phyloP scores from a whole-genome alignment of 2,888 invertebrate genomes.

The Hybos culiciformis region DNA sequence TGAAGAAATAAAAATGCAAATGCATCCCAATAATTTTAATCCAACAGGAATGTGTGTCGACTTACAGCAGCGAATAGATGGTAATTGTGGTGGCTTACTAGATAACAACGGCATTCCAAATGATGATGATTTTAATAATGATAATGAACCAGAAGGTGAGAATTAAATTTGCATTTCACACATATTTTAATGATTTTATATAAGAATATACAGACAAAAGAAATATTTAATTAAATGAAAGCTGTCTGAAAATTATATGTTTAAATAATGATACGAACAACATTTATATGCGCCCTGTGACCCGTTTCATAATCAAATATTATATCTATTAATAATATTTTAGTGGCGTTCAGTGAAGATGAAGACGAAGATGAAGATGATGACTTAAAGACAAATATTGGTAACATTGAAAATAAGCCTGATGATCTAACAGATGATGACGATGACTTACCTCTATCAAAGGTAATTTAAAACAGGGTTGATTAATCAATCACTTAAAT shows the following conservation, averaged over 20 bases:
- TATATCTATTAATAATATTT: too few relatives aligned
- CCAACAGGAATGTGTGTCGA: conserved; percentile 5
- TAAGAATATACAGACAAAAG: too few relatives aligned
- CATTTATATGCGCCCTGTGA: conserved; percentile 1
- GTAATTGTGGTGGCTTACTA: conserved; percentile 12
- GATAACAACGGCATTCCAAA: conserved; percentile 45
- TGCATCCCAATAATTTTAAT: conserved; percentile 15
- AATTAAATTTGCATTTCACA: too few relatives aligned
- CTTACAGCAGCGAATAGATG: conserved; percentile 1
- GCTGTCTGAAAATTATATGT: too few relatives aligned
- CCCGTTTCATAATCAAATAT: too few relatives aligned
- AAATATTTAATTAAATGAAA: too few relatives aligned
- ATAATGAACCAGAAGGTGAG: conserved; percentile 46
- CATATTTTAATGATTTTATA: too few relatives aligned
- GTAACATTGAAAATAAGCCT: conserved; percentile 20
- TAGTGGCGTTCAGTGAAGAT: conserved; percentile 13
- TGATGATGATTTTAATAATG: conserved; percentile 52
- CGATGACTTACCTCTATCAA: conserved; percentile 65
- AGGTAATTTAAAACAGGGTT: conserved; percentile 52
- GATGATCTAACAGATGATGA: conserved; percentile 36
- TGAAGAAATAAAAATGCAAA: conserved; percentile 12
- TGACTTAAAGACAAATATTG: conserved; percentile 42
- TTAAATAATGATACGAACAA: conserved; percentile 11
- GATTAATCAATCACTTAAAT: too few relatives aligned
- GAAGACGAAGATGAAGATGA: conserved; percentile 41